Percentiles rank a stretch among this genome's conserved stretches.
These are phyloP conservation scores for Drosophila lutescens DNA, from an alignment of 2,888 invertebrate species.

Conservation along the genomic window DNA sequence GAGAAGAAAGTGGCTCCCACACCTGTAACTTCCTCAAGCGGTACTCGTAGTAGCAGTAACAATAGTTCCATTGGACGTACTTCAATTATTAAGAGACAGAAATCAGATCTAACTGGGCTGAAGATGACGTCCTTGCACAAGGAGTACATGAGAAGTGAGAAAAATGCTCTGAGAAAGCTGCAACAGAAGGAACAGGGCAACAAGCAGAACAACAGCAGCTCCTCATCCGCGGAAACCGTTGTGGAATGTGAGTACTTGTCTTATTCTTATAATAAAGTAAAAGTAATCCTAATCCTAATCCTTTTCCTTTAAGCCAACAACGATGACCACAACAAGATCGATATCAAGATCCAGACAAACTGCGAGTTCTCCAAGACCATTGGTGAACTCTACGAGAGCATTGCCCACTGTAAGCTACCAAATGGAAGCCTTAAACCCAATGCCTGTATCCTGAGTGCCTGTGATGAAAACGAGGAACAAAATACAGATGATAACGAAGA, in stretches of 20 bases:
- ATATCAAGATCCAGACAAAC: constrained; percentile 84
- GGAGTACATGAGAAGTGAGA: constrained; percentile 84
- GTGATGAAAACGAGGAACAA: constrained; percentile 86
- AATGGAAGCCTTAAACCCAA: constrained; percentile 56
- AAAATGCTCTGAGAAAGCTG: constrained; percentile 72
- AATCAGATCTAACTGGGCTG: constrained; percentile 87
- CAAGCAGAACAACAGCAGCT: constrained; percentile 47
- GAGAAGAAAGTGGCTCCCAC: constrained; percentile 22
- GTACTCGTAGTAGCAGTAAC: constrained; percentile 41
- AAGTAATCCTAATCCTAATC: neutral
- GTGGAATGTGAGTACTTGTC: constrained; percentile 60
- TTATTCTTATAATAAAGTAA: neutral
- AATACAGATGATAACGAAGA: constrained; percentile 87
- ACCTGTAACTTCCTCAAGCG: neutral
- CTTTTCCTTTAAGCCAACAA: constrained; percentile 40
- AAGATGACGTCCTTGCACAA: constrained; percentile 85
- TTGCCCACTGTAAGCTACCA: constrained; percentile 61
- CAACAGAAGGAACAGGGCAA: constrained; percentile 63
- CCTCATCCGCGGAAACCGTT: constrained; percentile 59
- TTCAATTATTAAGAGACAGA: constrained; percentile 85
- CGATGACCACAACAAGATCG: constrained; percentile 82
- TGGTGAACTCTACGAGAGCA: constrained; percentile 83
- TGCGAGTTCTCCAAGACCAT: constrained; percentile 84
- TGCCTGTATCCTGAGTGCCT: constrained; percentile 77
- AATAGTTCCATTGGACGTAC: constrained; percentile 57